Evolutionary conservation across 92 coral and sea anemone genomes (phyloP).

Genomic region (Porites divaricata): DNA sequence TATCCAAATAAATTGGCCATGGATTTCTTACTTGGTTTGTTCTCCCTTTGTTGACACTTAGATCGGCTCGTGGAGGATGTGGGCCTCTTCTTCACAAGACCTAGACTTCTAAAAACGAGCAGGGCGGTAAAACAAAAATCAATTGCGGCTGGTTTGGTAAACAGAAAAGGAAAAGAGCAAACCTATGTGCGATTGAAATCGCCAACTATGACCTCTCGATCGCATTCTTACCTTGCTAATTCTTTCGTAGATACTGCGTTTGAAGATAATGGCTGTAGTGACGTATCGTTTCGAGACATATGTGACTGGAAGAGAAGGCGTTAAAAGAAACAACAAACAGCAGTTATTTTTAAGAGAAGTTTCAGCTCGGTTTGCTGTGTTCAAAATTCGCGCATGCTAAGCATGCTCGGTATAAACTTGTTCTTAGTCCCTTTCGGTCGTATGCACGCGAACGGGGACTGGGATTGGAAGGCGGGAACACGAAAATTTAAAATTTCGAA

Average conservation of each 20-base stretch:
- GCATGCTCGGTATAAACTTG: background rate
- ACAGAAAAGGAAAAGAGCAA: no score
- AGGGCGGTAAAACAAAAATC: background rate
- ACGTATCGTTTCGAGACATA: slow-evolving; percentile 28
- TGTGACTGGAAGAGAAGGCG: background rate
- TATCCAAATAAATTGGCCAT: no score
- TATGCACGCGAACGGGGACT: background rate
- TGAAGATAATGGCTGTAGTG: slow-evolving; percentile 27
- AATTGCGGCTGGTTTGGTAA: no score
- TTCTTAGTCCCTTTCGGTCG: slow-evolving; percentile 3
- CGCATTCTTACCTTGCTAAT: slow-evolving; percentile 48
- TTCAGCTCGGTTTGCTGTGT: background rate
- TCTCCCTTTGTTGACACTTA: slow-evolving; percentile 19
- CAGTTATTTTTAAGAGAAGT: no score
- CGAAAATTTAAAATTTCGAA: no score
- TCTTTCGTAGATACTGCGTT: slow-evolving; percentile 55
- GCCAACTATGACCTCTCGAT: no score
- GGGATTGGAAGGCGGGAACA: no score
- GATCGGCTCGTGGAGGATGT: slow-evolving; percentile 33
- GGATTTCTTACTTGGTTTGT: slow-evolving; percentile 4
- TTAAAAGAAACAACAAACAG: no score
- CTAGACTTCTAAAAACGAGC: slow-evolving; percentile 42
- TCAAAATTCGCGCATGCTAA: slow-evolving; percentile 25
- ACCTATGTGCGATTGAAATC: background rate
- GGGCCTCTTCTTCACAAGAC: slow-evolving; percentile 45